Percentiles rank a stretch among this genome's conserved stretches.
These are phyloP conservation scores for Dolichallabes microphthalmus DNA, from an alignment of 2,113 vertebrate genomes.

Conservation along the genomic window DNA sequence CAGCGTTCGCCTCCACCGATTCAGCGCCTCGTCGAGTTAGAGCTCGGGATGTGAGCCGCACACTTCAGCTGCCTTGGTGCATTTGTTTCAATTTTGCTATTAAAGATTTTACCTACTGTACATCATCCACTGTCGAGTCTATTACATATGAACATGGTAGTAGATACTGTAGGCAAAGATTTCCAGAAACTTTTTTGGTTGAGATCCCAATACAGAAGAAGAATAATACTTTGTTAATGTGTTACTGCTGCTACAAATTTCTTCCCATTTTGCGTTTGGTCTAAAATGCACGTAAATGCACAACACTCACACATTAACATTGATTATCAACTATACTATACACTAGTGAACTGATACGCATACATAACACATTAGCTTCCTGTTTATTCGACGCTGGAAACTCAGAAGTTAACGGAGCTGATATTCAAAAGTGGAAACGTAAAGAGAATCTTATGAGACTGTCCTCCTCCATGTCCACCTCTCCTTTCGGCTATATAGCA, in stretches of 20 bases:
- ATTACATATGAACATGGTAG: background rate
- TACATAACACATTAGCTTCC: too few relatives aligned
- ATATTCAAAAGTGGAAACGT: too few relatives aligned
- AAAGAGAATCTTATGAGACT: too few relatives aligned
- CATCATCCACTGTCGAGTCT: background rate
- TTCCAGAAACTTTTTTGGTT: too few relatives aligned
- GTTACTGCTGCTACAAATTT: background rate
- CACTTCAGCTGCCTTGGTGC: background rate
- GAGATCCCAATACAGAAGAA: background rate
- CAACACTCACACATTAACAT: too few relatives aligned
- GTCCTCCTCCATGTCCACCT: too few relatives aligned
- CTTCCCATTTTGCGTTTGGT: background rate
- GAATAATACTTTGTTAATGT: background rate
- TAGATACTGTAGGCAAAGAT: background rate
- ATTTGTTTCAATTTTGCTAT: background rate
- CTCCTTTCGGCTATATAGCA: too few relatives aligned
- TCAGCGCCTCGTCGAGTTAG: background rate
- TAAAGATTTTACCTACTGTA: background rate
- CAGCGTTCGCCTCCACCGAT: background rate
- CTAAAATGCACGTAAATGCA: background rate
- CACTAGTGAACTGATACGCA: too few relatives aligned
- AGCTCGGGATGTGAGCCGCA: too few relatives aligned
- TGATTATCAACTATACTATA: too few relatives aligned
- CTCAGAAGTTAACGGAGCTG: too few relatives aligned
- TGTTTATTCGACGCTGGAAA: too few relatives aligned